Evolutionary conservation across 2,888 invertebrate species (phyloP).

Genomic region (Gortyna flavago): DNA sequence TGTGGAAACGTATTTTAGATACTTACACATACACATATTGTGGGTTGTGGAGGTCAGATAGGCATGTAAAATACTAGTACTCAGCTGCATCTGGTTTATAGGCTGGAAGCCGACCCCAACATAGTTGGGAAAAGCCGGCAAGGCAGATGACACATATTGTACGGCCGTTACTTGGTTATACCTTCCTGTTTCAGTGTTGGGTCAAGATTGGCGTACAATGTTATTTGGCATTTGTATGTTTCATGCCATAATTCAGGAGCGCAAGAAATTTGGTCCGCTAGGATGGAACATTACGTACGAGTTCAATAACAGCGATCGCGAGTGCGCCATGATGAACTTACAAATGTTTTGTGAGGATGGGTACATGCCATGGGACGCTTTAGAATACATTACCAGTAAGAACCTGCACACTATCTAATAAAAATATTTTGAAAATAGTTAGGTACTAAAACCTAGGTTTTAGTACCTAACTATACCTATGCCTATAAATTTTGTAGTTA

Average conservation of each 20-base stretch:
- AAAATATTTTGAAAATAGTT: background rate
- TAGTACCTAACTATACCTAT: background rate
- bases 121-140: no score
- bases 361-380: slow-evolving; percentile 96
- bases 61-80: no score
- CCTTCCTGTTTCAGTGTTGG: slow-evolving; percentile 86
- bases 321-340: slow-evolving; percentile 96
- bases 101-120: no score
- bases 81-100: no score
- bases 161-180: background rate
- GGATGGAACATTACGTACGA: slow-evolving; percentile 99
- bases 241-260: slow-evolving; percentile 97
- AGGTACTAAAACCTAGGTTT: no score
- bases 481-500: background rate
- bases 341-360: slow-evolving; percentile 94
- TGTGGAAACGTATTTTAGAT: no score
- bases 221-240: slow-evolving; percentile 97
- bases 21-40: no score
- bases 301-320: slow-evolving; percentile 97
- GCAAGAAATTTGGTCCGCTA: slow-evolving; percentile 96
- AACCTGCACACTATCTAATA: slow-evolving; percentile 11
- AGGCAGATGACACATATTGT: no score
- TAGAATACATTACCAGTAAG: slow-evolving; percentile 95
- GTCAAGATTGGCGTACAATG: slow-evolving; percentile 93
- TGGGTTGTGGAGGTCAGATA: no score